Conservation (phyloP, 2,888 invertebrate species). For the Drosophila kambysellisi region DNA sequence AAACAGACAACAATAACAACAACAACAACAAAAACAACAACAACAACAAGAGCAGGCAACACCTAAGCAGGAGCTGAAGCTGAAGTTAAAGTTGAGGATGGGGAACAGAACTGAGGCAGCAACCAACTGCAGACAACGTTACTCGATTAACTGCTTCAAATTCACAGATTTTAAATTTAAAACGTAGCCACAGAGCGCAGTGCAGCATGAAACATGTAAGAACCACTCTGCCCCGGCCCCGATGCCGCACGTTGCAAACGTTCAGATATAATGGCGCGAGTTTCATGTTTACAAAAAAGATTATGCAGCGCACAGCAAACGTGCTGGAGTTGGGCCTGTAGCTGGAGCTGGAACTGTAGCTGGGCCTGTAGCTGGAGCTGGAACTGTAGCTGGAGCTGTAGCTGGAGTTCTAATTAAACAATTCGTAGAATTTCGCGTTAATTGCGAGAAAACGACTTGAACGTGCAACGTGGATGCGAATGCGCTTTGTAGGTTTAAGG, state of each 20-base stretch:
- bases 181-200: conserved; percentile 67
- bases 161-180: conserved; percentile 83
- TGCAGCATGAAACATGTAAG: conserved; percentile 47
- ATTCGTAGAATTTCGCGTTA: conserved; percentile 86
- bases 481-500: conserved; percentile 8
- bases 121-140: conserved; percentile 63
- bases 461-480: conserved; percentile 67
- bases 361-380: conserved; percentile 11
- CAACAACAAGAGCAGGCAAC: conserved; percentile 52
- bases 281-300: conserved; percentile 83
- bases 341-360: conserved; percentile 5
- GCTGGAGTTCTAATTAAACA: conserved; percentile 85
- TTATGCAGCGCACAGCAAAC: conserved; percentile 77
- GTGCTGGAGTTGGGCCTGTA: conserved; percentile 54
- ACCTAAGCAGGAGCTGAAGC: conserved; percentile 65
- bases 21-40: conserved; percentile 40
- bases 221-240: neutral
- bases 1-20: conserved; percentile 38
- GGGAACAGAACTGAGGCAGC: conserved; percentile 11
- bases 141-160: conserved; percentile 83
- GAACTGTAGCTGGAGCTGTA: conserved; percentile 26
- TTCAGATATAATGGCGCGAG: conserved; percentile 83
- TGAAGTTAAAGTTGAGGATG: conserved; percentile 5
- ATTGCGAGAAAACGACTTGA: conserved; percentile 84
- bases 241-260: conserved; percentile 29